Percentiles rank a stretch among this genome's conserved stretches.
phyloP scores from a whole-genome alignment of 2,113 vertebrate genomes.

The Tursiops truncatus region DNA sequence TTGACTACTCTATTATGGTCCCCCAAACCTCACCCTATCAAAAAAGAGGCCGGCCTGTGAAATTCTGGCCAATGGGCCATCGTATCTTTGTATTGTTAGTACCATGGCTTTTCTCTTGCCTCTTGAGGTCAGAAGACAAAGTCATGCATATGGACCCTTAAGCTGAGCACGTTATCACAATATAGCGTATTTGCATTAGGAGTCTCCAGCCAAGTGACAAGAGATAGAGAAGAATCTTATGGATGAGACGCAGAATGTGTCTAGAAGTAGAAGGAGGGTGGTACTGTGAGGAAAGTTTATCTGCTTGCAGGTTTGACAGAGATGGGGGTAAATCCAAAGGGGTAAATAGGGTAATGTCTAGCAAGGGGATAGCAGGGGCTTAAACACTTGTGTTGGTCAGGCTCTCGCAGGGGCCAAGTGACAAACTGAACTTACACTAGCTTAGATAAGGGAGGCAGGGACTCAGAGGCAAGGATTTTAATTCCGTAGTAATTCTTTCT shows the following conservation, averaged over 20 bases:
- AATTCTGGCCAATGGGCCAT: not conserved
- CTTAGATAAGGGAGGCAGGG: not conserved
- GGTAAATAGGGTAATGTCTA: not conserved
- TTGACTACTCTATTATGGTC: not conserved
- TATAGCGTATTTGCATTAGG: not conserved
- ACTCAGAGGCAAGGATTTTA: not conserved
- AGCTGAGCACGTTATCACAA: not conserved
- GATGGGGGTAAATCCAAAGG: not conserved
- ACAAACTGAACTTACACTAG: not conserved
- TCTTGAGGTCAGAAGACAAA: not conserved
- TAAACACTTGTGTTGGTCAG: not conserved
- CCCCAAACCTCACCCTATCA: not conserved
- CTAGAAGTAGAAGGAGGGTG: not conserved
- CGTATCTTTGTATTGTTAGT: not conserved
- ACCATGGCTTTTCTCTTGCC: not conserved
- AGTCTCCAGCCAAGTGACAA: not conserved
- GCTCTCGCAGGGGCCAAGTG: not conserved
- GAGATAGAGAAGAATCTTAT: not conserved
- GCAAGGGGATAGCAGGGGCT: not conserved
- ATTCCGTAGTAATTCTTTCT: not conserved
- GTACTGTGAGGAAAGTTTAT: not conserved
- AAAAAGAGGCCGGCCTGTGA: not conserved
- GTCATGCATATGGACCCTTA: not conserved
- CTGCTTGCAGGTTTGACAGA: not conserved
- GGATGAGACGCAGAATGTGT: not conserved